Base-by-base conservation (phyloP, 2,888 invertebrate genomes). In the Orchesella flavescens region DNA sequence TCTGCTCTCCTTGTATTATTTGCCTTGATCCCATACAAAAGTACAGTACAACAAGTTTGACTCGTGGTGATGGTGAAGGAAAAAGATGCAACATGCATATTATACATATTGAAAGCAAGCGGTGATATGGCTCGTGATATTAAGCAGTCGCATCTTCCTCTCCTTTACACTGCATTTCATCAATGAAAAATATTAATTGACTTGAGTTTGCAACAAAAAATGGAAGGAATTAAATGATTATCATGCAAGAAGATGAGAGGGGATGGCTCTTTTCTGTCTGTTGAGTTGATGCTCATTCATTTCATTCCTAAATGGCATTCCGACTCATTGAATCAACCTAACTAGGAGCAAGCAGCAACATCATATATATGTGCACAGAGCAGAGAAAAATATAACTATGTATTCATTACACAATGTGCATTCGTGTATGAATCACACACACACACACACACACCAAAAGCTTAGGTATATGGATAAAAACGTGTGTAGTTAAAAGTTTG, bases 181-280 rank as follows among this genome's bases (percentile, higher is more conserved):
- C 71, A 78, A 63, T 71, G 66, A 66, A 57, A 63, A 78, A 19
- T 78, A 53, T 69, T 77, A 78, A 78, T 78, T 78, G 69, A 77
- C 76, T 68, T 66, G 68, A 77, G 77, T 57, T 55, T 66, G 55
- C 44, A 69, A 68, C 46, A 77, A 69, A 68, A 66, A 75, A 68
- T 15, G 68, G 49, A 59, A 57, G 53, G 78, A 71, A 71, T 69
- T 78, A 61, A 34, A 34, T 34, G 34, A 43, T 63, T 49, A 78
- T 49, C 46, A 24, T 66, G 63, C 24, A 49, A 59, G 53, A 71
- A 59, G 61, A 78, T 71, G 63, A 49, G 65, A 15, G 71, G 34
- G 34, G 71, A 69, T 77, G 72, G 24, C 69, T 69, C 69, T 69
- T 13, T 44, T 46, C 23, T 24, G 24, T 43, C 57, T 49, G 53